Evolutionary conservation across 2,113 vertebrate species (phyloP).

Genomic region (Diphyllodes magnificus): DNA sequence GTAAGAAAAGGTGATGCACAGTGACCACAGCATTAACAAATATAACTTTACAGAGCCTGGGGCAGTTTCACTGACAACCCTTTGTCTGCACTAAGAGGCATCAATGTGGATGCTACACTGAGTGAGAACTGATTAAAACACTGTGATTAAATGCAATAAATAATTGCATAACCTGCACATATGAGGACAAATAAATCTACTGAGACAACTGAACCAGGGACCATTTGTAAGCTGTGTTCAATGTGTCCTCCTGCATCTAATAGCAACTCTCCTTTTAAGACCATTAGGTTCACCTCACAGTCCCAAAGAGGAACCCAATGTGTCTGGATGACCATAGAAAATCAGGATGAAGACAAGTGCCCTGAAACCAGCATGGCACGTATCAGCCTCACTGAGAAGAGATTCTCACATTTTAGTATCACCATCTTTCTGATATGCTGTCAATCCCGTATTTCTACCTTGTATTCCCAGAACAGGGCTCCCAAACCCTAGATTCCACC

Average conservation of each 20-base stretch:
- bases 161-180: not conserved
- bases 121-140: not conserved
- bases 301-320: not conserved
- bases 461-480: not conserved
- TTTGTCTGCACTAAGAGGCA: not conserved
- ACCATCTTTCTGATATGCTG: not conserved
- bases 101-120: not conserved
- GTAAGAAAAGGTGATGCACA: not conserved
- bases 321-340: not conserved
- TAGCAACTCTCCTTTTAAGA: not conserved
- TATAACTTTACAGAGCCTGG: not conserved
- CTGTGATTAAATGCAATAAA: not conserved
- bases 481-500: not conserved
- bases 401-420: not conserved
- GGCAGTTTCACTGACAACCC: not conserved
- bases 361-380: not conserved
- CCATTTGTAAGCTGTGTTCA: not conserved
- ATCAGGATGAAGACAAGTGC: not conserved
- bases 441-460: not conserved
- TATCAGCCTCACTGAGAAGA: not conserved
- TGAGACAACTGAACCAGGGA: not conserved
- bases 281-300: not conserved
- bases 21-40: not conserved
- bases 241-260: rapidly evolving
- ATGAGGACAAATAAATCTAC: not conserved